Base-by-base conservation (phyloP, 2,797 vertebrate species). In the Peromyscus aztecus region DNA sequence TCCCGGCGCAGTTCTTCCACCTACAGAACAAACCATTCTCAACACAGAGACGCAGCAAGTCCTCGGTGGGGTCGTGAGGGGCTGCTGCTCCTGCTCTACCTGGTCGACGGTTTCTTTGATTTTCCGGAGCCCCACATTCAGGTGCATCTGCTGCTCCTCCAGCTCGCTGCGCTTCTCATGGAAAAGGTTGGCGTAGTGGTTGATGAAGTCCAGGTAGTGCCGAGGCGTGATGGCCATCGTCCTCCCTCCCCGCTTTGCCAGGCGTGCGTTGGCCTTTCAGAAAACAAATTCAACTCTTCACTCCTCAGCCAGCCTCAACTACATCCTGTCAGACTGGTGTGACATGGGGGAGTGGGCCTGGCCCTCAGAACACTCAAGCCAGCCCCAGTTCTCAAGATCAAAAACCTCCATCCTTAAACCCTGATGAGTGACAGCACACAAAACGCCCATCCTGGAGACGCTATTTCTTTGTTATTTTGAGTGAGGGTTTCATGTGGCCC, bases 31-130 rank as follows among this genome's bases (percentile, higher is more conserved):
- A 55, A 0, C 31, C 43, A 0, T 0, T 0, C 10, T 1, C 27
- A 29, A 21, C 12, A 6, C 0, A 0, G 0, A 4, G 10, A 1
- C 0, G 2, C 19, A 4, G 29, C 23, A 27, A 46, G 6, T 0
- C 31, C 63, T 24, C 61, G 7, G 83, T 27, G 63, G 40, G 29
- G 13, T 21, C 43, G 3, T 4, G 0, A 2, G 0, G 12, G 69
- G 52, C n/a, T 34, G 52, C 27, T 13, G 37, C 73, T 77, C 40
- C 0, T 0, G 1, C 1, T 86, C 0, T 78, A 99, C 99, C 99
- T 99, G 99, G 98, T 99, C 99, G 0, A 99, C 99, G 0, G 99
- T 99, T 98, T 99, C 99, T 95, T 99, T 99, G 98, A 99, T 99
- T 96, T 99, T 99, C 52, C 99, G 98, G 71, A 99, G 99, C 71